These are phyloP conservation scores for Lepidostoma basale DNA, from an alignment of 1,140 invertebrate species.

Conservation along the genomic window DNA sequence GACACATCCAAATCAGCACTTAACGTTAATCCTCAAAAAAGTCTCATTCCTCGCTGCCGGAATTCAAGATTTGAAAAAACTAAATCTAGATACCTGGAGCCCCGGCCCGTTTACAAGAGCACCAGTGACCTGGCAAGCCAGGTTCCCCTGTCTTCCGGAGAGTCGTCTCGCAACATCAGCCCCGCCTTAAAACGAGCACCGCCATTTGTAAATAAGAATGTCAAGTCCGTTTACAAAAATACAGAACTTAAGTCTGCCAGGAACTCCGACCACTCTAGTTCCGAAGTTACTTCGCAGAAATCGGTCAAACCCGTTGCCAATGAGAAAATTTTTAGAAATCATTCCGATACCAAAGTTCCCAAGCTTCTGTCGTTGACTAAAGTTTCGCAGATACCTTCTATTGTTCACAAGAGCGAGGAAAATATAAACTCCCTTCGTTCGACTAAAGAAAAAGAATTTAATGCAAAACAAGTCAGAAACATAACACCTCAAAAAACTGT, in stretches of 20 bases:
- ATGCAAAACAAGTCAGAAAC: background rate
- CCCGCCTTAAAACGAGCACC: background rate
- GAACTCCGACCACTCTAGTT: background rate
- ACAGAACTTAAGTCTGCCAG: background rate
- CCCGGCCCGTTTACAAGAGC: background rate
- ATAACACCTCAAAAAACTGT: background rate
- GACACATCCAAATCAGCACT: too few relatives aligned
- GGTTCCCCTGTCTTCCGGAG: background rate
- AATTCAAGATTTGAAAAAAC: conserved; percentile 17
- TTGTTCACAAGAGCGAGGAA: conserved; percentile 13
- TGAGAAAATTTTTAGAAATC: conserved; percentile 11
- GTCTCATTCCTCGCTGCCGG: conserved; percentile 18
- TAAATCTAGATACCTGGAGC: conserved; percentile 9
- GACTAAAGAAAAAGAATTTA: background rate
- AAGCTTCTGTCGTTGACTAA: conserved; percentile 3
- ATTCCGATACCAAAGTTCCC: conserved; percentile 5
- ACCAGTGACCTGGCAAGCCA: conserved; percentile 11
- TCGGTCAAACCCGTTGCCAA: background rate
- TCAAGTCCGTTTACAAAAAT: background rate
- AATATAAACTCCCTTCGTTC: background rate
- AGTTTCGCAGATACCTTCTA: background rate
- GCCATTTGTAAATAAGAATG: conserved; percentile 1
- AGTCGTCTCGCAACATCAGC: conserved; percentile 8
- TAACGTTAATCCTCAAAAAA: conserved; percentile 4
- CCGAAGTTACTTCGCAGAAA: background rate